These are phyloP conservation scores for Caprella mutica DNA, from an alignment of 2,888 invertebrate species.

Conservation along the genomic window DNA sequence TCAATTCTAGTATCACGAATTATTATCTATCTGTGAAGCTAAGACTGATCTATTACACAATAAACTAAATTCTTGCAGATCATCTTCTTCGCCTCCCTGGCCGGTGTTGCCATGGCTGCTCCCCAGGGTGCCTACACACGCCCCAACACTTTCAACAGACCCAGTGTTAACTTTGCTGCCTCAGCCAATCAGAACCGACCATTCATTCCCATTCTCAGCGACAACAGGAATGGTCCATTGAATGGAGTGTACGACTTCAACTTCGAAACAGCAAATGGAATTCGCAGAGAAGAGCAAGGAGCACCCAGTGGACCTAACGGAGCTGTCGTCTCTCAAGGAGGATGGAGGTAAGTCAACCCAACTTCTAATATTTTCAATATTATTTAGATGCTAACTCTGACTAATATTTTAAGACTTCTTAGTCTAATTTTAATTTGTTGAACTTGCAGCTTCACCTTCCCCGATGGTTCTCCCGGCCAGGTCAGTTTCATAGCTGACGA, in stretches of 20 bases:
- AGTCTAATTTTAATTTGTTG: too few species aligned
- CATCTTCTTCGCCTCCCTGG: slow-evolving; percentile 1
- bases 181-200: too few species aligned
- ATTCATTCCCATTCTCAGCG: slow-evolving; percentile 18
- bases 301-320: slow-evolving; percentile 14
- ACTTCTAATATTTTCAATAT: not conserved
- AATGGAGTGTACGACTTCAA: slow-evolving; percentile 21
- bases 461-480: slow-evolving; percentile 27
- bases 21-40: too few species aligned
- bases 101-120: not conserved
- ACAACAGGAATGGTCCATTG: slow-evolving; percentile 19
- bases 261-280: slow-evolving; percentile 18
- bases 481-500: slow-evolving; percentile 31
- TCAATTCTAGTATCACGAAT: too few species aligned
- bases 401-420: too few species aligned
- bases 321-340: slow-evolving; percentile 21
- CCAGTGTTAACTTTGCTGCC: not conserved
- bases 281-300: slow-evolving; percentile 19
- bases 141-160: not conserved
- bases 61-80: too few species aligned
- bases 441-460: slow-evolving; percentile 25
- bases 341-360: slow-evolving; percentile 23
- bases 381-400: not conserved
- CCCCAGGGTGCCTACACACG: not conserved
- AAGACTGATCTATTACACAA: too few species aligned